Evolutionary conservation across 2,888 invertebrate genomes (phyloP), one percentile per base, ranked within the genome.

Genomic region (Sphecodes monilicornis): DNA sequence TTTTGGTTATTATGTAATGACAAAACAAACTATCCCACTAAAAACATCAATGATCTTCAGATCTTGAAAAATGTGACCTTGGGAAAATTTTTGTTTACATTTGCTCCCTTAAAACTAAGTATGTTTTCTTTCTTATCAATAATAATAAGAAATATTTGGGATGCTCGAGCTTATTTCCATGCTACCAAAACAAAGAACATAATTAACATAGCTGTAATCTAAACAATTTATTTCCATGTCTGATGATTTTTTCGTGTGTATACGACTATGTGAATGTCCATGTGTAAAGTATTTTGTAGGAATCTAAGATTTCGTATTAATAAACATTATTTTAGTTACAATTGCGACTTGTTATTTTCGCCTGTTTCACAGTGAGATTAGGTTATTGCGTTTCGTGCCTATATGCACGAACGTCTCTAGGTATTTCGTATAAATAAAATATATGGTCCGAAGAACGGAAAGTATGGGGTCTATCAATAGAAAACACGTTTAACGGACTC

Each of bases 261-360:
- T n/a, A 29, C 11, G 4, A 29, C 11, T n/a, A 57, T 73, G 4
- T n/a, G 11, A 36, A 41, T 43, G 66, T 46, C 4, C 18, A 32
- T 8, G 3, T 50, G 26, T 36, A 39, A 76, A 68, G 11, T 57
- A 57, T 41, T 76, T 43, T 26, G 36, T 71, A 50, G 60, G 66
- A 41, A 57, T 29, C 13, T 5, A 57, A 50, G 6, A 41, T 60
- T 76, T 60, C 26, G 22, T 80, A 73, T 36, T 11, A 76, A 81
- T 72, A 54, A 82, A 69, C 36, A 69, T 32, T 82, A 82, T 82
- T 83, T 82, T 69, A 26, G 3, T 50, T 77, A 82, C 50, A 54
- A n/a, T 1, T 5, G 1, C 22, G 32, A 32, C 18, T 66, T 68
- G 18, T 75, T 16, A 46, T 46, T 57, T 32, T 64, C 32, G 60